Base-by-base conservation (phyloP, 2,888 invertebrate genomes). In the Prenolepis imparis region DNA sequence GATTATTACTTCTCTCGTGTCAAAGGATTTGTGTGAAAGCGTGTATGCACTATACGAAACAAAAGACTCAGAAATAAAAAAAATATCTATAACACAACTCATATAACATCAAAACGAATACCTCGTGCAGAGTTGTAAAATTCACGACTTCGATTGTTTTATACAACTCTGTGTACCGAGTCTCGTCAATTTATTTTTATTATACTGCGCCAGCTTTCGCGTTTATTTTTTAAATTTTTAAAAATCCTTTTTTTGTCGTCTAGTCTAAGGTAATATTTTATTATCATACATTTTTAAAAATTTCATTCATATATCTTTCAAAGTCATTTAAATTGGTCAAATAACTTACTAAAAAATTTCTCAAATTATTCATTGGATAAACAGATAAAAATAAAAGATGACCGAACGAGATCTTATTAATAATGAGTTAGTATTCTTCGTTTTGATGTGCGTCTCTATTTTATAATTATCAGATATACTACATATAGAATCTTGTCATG, bases 401-500 rank as follows among this genome's bases (percentile, higher is more conserved):
- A 55, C 1, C 28, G 1, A 57, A 77, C 41, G 28, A n/a, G 41
- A 57, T n/a, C n/a, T n/a, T 67, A 32, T 67, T 72, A 61, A 80
- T 55, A 21, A 48, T 21, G 12, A 5, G 18, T 52, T 59, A 21
- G 18, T 39, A 61, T 44, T 18, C 8, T 36, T 21, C 9, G 55
- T 11, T 8, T 41, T n/a, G 36, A 72, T 21, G 59, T 18, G n/a
- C 28, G 3, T 28, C 28, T 48, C 1, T 18, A 6, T 48, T 6
- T 6, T 48, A 48, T 6, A 15, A 1, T 48, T 18, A 6, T n/a
- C 8, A 5, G 9, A 48, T 48, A 44, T 39, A 28, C 28, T 28
- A 28, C 3, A n/a, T 24, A 9, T 32, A 15, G 24, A 12, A 72
- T 80, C 78, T 80, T 72, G 72, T 80, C 72, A 80, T 72, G 48